phyloP scores from a whole-genome alignment of 2,888 invertebrate genomes.

The Zygogramma bicolorata region DNA sequence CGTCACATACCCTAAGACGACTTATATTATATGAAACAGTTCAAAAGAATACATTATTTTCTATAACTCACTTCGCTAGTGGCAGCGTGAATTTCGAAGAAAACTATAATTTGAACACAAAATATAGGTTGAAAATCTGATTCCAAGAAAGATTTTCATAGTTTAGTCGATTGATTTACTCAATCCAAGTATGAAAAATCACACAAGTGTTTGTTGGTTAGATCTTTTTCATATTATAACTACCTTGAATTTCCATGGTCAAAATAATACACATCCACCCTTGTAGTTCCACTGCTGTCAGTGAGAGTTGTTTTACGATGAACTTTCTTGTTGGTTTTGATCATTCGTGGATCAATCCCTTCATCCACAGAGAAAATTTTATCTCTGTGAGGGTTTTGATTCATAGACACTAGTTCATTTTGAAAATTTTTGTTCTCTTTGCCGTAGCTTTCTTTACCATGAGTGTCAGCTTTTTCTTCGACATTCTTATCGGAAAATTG shows the following conservation, averaged over 20 bases:
- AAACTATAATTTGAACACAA: too few species aligned
- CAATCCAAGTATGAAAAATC: not conserved
- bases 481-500: not conserved
- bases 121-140: too few species aligned
- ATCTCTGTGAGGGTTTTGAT: not conserved
- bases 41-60: too few species aligned
- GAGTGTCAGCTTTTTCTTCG: not conserved
- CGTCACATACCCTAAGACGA: too few species aligned
- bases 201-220: not conserved
- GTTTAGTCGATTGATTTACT: too few species aligned
- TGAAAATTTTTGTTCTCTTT: slow-evolving; percentile 4
- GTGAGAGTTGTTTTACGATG: slow-evolving; percentile 45
- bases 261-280: slow-evolving; percentile 76
- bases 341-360: not conserved
- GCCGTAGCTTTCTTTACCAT: not conserved
- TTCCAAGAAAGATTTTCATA: too few species aligned
- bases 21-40: too few species aligned
- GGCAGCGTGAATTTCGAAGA: too few species aligned
- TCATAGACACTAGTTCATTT: slow-evolving; percentile 7
- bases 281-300: slow-evolving; percentile 52
- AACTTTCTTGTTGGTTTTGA: slow-evolving; percentile 19
- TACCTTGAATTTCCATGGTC: slow-evolving; percentile 76
- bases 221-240: slow-evolving; percentile 42
- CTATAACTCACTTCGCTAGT: too few species aligned
- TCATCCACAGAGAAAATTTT: not conserved